Conservation (phyloP, 64 coral and sea anemone genomes). For the Stichodactyla helianthus region DNA sequence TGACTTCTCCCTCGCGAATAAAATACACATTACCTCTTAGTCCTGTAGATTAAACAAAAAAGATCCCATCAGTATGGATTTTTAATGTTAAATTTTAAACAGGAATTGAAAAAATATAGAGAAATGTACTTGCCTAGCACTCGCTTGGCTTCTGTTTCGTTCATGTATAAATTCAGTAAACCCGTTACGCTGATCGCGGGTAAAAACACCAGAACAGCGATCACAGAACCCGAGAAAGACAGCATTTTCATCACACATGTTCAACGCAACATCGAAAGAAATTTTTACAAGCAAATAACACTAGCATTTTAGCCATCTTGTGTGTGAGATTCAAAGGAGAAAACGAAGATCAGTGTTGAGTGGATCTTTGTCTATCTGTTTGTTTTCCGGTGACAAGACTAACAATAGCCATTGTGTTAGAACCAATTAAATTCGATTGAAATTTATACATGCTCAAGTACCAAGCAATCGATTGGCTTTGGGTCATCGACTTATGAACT, state of each 20-base stretch:
- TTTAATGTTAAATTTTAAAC: background rate
- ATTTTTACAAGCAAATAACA: background rate
- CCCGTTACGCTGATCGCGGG: background rate
- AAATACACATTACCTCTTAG: conserved; percentile 61
- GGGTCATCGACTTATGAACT: background rate
- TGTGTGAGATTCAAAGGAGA: background rate
- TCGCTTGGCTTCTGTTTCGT: conserved; percentile 74
- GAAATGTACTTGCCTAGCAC: conserved; percentile 55
- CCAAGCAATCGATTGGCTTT: conserved; percentile 3
- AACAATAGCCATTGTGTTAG: conserved; percentile 16
- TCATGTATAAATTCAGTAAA: conserved; percentile 69
- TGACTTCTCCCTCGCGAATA: conserved; percentile 56
- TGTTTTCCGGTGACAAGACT: conserved; percentile 21
- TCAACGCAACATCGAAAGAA: background rate
- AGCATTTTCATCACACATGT: background rate
- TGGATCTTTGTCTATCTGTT: conserved; percentile 1
- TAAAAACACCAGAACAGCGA: background rate
- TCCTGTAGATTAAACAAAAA: conserved; percentile 29
- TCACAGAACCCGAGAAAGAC: background rate
- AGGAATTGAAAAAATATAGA: background rate
- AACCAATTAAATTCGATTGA: conserved; percentile 19
- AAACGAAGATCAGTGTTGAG: background rate
- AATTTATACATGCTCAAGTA: conserved; percentile 2
- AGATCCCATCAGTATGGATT: background rate
- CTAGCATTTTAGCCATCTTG: background rate